Evolutionary conservation across 2,888 invertebrate genomes (phyloP), one percentile per base, ranked within the genome.

Genomic region (Eilema sororculum): DNA sequence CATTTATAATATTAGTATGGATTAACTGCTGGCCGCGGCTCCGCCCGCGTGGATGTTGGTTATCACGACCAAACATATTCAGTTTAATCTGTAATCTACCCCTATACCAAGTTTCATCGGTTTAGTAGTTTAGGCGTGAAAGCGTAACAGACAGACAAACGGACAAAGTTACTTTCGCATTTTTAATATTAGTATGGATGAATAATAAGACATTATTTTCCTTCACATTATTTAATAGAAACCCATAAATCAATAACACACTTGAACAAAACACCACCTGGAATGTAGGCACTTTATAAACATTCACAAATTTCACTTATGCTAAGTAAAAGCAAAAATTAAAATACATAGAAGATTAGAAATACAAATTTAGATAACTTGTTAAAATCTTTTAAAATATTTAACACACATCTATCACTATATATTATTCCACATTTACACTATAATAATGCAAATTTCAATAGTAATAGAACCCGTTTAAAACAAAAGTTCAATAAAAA

Each of bases 261-360:
- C 83, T 75, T 82, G 84, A 87, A 86, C 82, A 74, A 82, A 82
- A 83, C 80, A 88, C 87, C 78, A 93, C 87, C 87, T 93, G 94
- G 94, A 95, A 95, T 94, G 94, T 94, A 95, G 94, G 94, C 93
- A 94, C 93, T 95, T 93, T 86, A 78, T 83, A 84, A 79, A 81
- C 68, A 68, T 68, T 58, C 65, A 69, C 69, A 71, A 46, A 65
- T 57, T 73, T 73, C 59, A 78, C 72, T 37, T 68, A 69, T 62
- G 65, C 41, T 69, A 64, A 67, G 65, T 76, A 71, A 75, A 72
- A 76, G 72, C 74, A 65, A 68, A 80, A 73, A 70, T 69, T 6
- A 74, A 60, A 70, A 74, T 65, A 64, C 59, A 73, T 62, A 67
- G 20, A 71, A 72, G 37, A 57, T 57, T 65, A 65, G 46, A 59